Evolutionary conservation across 2,113 vertebrate genomes (phyloP).

Genomic region (Takifugu flavidus): DNA sequence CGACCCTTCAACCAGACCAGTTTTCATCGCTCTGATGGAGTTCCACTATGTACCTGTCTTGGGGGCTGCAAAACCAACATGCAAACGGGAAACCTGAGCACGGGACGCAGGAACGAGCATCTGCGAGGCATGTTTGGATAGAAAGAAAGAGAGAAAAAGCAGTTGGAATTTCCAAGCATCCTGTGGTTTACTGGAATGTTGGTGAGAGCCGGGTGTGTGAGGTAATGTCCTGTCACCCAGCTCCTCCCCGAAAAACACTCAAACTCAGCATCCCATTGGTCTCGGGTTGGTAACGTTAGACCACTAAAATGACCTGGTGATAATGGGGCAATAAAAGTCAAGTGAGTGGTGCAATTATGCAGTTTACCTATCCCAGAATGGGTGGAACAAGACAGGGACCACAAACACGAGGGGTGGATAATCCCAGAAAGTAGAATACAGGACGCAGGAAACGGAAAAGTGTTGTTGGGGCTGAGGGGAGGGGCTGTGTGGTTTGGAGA

Average conservation of each 20-base stretch:
- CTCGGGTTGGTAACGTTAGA: slow-evolving; percentile 33
- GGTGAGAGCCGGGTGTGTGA: slow-evolving; percentile 67
- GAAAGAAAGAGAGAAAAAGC: slow-evolving; percentile 47
- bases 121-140: slow-evolving; percentile 71
- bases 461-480: slow-evolving; percentile 63
- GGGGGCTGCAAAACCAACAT: neutral
- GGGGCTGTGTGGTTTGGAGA: slow-evolving; percentile 57
- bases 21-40: too few relatives aligned
- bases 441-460: slow-evolving; percentile 26
- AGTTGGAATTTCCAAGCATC: slow-evolving; percentile 65
- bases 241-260: slow-evolving; percentile 52
- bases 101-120: slow-evolving; percentile 55
- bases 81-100: slow-evolving; percentile 16
- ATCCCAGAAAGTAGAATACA: slow-evolving; percentile 51
- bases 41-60: neutral
- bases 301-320: slow-evolving; percentile 47
- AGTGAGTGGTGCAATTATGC: slow-evolving; percentile 51
- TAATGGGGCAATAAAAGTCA: slow-evolving; percentile 48
- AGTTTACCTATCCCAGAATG: slow-evolving; percentile 38
- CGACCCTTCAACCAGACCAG: too few relatives aligned
- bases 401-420: slow-evolving; percentile 24
- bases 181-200: slow-evolving; percentile 67
- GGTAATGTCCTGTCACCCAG: slow-evolving; percentile 71
- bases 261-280: slow-evolving; percentile 52
- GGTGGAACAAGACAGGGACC: slow-evolving; percentile 42